Evolutionary conservation across 2,888 invertebrate genomes (phyloP).

Genomic region (Busseola fusca): DNA sequence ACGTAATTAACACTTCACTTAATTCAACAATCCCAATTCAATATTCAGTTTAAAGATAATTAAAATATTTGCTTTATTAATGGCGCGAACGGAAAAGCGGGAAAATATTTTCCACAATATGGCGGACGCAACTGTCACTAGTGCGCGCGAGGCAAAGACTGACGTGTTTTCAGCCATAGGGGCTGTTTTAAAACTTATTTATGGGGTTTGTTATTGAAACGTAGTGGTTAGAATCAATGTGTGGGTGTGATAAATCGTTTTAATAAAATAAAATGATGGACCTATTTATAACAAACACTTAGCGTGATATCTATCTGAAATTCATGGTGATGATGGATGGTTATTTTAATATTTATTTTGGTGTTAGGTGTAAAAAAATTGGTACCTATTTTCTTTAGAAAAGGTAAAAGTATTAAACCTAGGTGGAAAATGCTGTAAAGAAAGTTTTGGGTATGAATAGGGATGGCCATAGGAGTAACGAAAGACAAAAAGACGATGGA

Average conservation of each 20-base stretch:
- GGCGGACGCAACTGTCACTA: constrained; percentile 73
- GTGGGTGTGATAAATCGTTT: constrained; percentile 36
- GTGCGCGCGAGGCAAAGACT: constrained; percentile 77
- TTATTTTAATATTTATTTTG: background rate
- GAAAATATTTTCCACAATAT: constrained; percentile 68
- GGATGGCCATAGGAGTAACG: background rate
- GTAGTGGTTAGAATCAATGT: constrained; percentile 7
- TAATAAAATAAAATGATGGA: constrained; percentile 5
- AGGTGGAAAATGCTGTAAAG: background rate
- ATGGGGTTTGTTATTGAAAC: constrained; percentile 49
- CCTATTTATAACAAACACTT: background rate
- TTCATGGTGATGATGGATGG: constrained; percentile 2
- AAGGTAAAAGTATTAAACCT: background rate
- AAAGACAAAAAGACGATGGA: background rate
- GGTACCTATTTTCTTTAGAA: background rate
- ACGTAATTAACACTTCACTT: constrained; percentile 26
- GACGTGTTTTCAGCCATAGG: constrained; percentile 70
- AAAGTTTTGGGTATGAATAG: background rate
- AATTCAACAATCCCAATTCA: constrained; percentile 16
- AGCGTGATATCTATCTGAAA: background rate
- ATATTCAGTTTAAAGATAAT: constrained; percentile 1
- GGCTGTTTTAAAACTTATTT: constrained; percentile 64
- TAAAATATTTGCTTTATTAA: constrained; percentile 21
- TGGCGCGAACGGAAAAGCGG: constrained; percentile 70
- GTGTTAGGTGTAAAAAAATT: background rate